Evolutionary conservation across 2,888 invertebrate species (phyloP).

Genomic region (Elmis aenea): DNA sequence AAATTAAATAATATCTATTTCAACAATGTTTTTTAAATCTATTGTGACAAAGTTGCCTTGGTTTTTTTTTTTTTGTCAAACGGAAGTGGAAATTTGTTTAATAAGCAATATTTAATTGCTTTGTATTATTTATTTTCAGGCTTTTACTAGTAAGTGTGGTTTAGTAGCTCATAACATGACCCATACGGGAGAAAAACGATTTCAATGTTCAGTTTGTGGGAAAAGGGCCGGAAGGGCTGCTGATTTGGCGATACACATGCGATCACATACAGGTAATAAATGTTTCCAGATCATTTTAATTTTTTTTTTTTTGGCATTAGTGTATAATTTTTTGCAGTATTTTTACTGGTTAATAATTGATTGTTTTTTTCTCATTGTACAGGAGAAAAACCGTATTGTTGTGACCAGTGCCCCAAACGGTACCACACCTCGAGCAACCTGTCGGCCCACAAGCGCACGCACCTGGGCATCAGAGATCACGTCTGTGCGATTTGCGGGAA

Average conservation of each 20-base stretch:
- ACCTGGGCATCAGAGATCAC: conserved; percentile 37
- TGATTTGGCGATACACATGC: conserved; percentile 41
- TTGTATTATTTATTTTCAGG: conserved; percentile 30
- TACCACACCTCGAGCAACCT: conserved; percentile 43
- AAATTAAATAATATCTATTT: no score
- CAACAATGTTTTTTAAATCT: no score
- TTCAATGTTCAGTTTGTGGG: conserved; percentile 39
- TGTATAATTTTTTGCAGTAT: neutral
- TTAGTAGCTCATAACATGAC: conserved; percentile 37
- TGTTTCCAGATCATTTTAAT: neutral
- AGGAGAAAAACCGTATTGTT: conserved; percentile 42
- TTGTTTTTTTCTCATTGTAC: conserved; percentile 1
- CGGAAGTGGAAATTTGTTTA: no score
- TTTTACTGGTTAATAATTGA: neutral
- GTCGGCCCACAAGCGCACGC: conserved; percentile 39
- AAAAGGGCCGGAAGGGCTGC: conserved; percentile 37
- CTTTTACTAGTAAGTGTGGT: conserved; percentile 40
- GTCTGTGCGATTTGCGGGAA: conserved; percentile 39
- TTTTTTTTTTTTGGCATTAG: no score
- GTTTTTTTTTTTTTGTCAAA: no score
- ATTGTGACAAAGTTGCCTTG: no score
- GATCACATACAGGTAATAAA: conserved; percentile 40
- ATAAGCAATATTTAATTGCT: conserved; percentile 5
- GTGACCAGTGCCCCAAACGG: conserved; percentile 39
- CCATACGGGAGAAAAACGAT: conserved; percentile 42